A percentile compares a stretch with the other conserved stretches of the same genome.
phyloP scores from a whole-genome alignment of 2,888 invertebrate species.

The Gari tellinella region DNA sequence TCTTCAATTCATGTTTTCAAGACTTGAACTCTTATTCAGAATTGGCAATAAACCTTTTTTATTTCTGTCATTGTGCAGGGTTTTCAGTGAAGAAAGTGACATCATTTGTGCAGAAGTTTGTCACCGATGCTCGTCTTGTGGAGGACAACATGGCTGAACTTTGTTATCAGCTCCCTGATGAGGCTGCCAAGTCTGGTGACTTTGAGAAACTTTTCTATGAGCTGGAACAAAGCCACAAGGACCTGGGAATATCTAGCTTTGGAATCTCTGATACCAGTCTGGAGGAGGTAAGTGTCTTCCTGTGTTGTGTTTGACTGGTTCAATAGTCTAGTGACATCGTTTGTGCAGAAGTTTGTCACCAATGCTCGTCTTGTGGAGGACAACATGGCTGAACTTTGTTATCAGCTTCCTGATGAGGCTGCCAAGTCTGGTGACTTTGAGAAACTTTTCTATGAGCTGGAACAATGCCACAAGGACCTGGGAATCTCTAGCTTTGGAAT shows the following conservation, averaged over 20 bases:
- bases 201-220: slow-evolving; percentile 76
- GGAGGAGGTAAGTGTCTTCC: slow-evolving; percentile 85
- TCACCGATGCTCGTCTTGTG: slow-evolving; percentile 76
- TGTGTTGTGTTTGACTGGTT: too few species aligned
- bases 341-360: slow-evolving; percentile 75
- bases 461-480: slow-evolving; percentile 76
- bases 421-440: slow-evolving; percentile 72
- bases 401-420: slow-evolving; percentile 78
- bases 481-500: slow-evolving; percentile 87
- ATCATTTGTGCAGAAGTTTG: slow-evolving; percentile 74
- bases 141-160: slow-evolving; percentile 82
- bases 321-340: too few species aligned
- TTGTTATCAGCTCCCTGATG: slow-evolving; percentile 80
- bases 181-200: slow-evolving; percentile 66
- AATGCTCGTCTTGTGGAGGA: slow-evolving; percentile 79
- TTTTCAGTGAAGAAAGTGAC: slow-evolving; percentile 71
- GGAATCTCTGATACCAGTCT: slow-evolving; percentile 87
- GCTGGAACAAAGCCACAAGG: slow-evolving; percentile 74
- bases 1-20: too few species aligned
- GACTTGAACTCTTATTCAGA: too few species aligned
- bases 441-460: slow-evolving; percentile 76
- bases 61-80: slow-evolving; percentile 47
- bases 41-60: too few species aligned
- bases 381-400: slow-evolving; percentile 81
- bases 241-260: slow-evolving; percentile 86